phyloP scores from a whole-genome alignment of 2,113 vertebrate species.

The Tretioscincus oriximinensis region DNA sequence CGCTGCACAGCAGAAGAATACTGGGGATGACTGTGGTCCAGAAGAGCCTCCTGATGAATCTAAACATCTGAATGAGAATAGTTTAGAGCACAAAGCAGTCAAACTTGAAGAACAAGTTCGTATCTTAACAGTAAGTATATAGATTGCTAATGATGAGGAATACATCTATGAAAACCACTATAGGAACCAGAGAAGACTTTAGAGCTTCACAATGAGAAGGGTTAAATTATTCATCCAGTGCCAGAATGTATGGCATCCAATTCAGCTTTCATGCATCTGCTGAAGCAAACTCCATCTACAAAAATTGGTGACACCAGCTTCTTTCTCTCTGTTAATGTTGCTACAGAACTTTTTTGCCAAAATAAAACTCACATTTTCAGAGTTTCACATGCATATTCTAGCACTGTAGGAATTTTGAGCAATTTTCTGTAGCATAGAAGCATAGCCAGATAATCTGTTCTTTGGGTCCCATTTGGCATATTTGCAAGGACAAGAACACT shows the following conservation, averaged over 20 bases:
- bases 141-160: background rate
- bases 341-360: too few relatives aligned
- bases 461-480: background rate
- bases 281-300: background rate
- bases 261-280: background rate
- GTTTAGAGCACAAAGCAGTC: constrained; percentile 74
- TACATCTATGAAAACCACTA: background rate
- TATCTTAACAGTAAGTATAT: constrained; percentile 79
- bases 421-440: too few relatives aligned
- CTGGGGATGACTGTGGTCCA: constrained; percentile 75
- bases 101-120: constrained; percentile 82
- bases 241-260: background rate
- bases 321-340: too few relatives aligned
- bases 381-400: too few relatives aligned
- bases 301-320: background rate
- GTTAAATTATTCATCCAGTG: background rate
- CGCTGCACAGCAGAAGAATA: constrained; percentile 78
- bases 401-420: too few relatives aligned
- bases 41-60: constrained; percentile 69
- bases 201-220: background rate
- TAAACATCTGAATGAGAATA: constrained; percentile 65
- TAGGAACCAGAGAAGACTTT: background rate
- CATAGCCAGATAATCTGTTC: too few relatives aligned
- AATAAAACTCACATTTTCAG: too few relatives aligned
- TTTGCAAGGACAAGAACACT: background rate